Evolutionary conservation across 2,113 vertebrate species (phyloP).

Genomic region (Anser cygnoides): DNA sequence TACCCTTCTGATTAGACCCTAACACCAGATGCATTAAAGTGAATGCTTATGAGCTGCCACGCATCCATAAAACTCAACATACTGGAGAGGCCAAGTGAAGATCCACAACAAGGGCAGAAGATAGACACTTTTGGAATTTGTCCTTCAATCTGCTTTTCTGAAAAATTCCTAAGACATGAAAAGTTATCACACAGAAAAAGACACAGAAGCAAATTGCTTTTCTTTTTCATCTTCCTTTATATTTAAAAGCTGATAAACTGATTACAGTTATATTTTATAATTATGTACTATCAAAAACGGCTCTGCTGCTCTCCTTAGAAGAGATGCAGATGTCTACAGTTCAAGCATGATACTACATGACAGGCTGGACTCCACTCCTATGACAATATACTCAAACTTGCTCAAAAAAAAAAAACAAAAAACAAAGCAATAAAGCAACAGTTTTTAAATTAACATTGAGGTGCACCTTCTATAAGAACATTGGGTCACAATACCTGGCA

Average conservation of each 20-base stretch:
- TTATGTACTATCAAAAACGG: neutral
- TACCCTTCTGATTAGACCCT: neutral
- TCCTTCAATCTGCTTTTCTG: neutral
- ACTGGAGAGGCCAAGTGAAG: neutral
- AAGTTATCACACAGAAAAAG: neutral
- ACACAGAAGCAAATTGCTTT: neutral
- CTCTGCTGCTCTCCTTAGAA: neutral
- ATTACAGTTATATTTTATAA: neutral
- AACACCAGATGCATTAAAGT: neutral
- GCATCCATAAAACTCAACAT: neutral
- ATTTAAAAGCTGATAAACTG: neutral
- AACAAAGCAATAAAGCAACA: neutral
- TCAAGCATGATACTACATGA: neutral
- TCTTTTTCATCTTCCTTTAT: neutral
- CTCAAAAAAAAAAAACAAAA: neutral
- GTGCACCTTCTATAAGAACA: neutral
- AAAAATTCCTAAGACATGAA: neutral
- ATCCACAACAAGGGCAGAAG: neutral
- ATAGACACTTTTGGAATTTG: neutral
- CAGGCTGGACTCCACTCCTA: neutral
- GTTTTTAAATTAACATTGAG: neutral
- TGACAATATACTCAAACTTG: neutral
- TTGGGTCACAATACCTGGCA: neutral
- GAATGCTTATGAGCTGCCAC: neutral
- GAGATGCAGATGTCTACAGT: neutral